A percentile compares a stretch with the other conserved stretches of the same genome.
Evolutionary conservation across 2,113 vertebrate species (phyloP).

Genomic region (Climacteris rufus): DNA sequence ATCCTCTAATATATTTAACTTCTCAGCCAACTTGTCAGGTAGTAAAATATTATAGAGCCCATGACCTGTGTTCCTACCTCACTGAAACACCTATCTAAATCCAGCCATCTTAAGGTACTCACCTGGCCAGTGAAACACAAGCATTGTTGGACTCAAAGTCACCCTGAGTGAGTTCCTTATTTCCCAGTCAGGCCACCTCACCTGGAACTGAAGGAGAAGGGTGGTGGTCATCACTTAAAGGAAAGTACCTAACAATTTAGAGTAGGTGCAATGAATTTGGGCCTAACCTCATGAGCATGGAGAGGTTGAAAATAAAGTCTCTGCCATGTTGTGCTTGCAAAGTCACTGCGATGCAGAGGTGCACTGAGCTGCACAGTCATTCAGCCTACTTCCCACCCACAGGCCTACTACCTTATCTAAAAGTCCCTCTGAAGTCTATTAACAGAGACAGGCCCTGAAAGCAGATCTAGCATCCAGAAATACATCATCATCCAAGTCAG

Average conservation of each 20-base stretch:
- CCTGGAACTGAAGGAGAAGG: not conserved
- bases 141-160: not conserved
- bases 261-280: not conserved
- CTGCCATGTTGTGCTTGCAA: fast-evolving
- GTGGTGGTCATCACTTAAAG: not conserved
- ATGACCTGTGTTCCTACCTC: not conserved
- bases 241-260: not conserved
- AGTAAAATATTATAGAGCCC: not conserved
- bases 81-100: not conserved
- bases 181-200: not conserved
- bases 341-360: fast-evolving
- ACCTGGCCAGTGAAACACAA: not conserved
- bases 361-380: fast-evolving
- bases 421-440: not conserved
- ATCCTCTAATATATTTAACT: not conserved
- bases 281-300: not conserved
- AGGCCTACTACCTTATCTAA: not conserved
- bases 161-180: not conserved
- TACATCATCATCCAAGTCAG: not conserved
- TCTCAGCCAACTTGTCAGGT: not conserved
- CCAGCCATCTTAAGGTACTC: not conserved
- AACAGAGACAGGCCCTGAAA: not conserved
- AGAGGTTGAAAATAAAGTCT: not conserved
- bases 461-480: not conserved
- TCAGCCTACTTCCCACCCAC: not conserved